Evolutionary conservation across 2,888 invertebrate species (phyloP).

Genomic region (Drosophila nr. perissopoda): DNA sequence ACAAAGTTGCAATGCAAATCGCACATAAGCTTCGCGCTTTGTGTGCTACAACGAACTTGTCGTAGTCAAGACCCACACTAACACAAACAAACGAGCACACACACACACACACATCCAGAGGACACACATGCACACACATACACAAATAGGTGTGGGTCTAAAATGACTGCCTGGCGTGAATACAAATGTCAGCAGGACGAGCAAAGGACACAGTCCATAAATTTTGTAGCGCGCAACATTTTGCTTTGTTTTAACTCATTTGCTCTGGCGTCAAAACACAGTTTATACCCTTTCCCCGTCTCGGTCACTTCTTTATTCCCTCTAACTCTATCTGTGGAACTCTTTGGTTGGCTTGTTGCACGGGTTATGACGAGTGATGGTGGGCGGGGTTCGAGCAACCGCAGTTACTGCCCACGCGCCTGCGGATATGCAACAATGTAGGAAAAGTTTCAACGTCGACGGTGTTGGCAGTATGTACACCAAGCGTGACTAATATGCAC

Average conservation of each 20-base stretch:
- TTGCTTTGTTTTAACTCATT: slow-evolving; percentile 71
- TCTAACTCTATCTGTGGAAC: slow-evolving; percentile 5
- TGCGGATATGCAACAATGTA: slow-evolving; percentile 73
- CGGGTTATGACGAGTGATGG: slow-evolving; percentile 33
- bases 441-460: slow-evolving; percentile 58
- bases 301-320: background rate
- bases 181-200: slow-evolving; percentile 59
- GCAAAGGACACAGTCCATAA: slow-evolving; percentile 72
- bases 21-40: slow-evolving; percentile 62
- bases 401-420: slow-evolving; percentile 54
- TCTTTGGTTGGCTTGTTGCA: slow-evolving; percentile 34
- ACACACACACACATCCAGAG: slow-evolving; percentile 10
- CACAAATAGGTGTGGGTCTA: slow-evolving; percentile 5
- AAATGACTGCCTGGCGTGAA: slow-evolving; percentile 45
- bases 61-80: slow-evolving; percentile 26
- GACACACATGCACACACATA: background rate
- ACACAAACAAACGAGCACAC: slow-evolving; percentile 13
- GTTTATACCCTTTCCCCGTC: background rate
- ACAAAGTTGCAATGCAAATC: slow-evolving; percentile 68
- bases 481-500: slow-evolving; percentile 76
- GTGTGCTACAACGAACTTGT: slow-evolving; percentile 29
- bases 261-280: slow-evolving; percentile 41
- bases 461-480: slow-evolving; percentile 63
- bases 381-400: slow-evolving; percentile 24
- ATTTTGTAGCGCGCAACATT: slow-evolving; percentile 63